Conservation (phyloP, 2,113 vertebrate species). For the Rhynchopsitta pachyrhyncha region DNA sequence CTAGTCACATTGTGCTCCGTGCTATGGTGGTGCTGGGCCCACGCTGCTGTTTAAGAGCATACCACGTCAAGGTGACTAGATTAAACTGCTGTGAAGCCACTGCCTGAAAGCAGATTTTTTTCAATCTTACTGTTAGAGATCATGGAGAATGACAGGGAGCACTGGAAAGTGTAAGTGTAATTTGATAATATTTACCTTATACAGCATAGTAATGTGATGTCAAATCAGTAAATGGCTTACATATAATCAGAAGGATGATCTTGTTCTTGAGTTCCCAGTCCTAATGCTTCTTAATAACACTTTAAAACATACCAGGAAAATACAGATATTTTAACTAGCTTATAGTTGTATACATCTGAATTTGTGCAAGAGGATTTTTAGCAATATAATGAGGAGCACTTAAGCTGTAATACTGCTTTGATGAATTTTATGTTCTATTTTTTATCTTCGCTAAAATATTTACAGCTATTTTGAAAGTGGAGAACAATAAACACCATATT, state of each 20-base stretch:
- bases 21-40: too few relatives aligned
- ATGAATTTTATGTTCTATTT: not conserved
- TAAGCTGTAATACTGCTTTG: not conserved
- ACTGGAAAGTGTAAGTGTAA: not conserved
- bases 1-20: not conserved
- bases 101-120: not conserved
- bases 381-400: not conserved
- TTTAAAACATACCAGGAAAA: not conserved
- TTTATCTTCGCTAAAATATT: not conserved
- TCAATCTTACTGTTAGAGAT: not conserved
- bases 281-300: not conserved
- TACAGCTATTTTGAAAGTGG: not conserved
- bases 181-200: not conserved
- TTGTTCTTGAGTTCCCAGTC: not conserved
- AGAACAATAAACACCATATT: not conserved
- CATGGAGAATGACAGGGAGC: not conserved
- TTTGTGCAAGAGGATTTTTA: not conserved
- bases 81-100: not conserved
- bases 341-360: not conserved
- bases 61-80: too few relatives aligned
- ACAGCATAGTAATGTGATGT: not conserved
- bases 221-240: not conserved
- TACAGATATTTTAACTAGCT: not conserved
- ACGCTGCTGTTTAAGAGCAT: rapidly evolving
- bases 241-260: not conserved